Conservation (phyloP, 2,888 invertebrate species). For the Sphinx pinastri region DNA sequence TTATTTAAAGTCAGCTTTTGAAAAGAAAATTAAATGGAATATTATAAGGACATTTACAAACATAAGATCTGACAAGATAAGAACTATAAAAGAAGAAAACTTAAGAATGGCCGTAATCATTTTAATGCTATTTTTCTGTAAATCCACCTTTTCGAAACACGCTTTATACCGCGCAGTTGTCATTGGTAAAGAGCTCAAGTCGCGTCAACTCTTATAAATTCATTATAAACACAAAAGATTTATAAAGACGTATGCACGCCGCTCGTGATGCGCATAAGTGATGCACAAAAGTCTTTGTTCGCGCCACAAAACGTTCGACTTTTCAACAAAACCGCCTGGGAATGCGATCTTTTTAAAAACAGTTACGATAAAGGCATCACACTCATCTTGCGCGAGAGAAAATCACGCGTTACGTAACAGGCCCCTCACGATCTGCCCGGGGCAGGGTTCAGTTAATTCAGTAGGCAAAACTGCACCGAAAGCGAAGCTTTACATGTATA, state of each 20-base stretch:
- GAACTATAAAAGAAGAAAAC: too few species aligned
- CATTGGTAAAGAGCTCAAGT: not conserved
- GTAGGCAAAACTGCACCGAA: constrained; percentile 56
- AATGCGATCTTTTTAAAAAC: not conserved
- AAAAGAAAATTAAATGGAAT: too few species aligned
- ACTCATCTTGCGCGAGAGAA: constrained; percentile 25
- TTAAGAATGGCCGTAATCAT: not conserved
- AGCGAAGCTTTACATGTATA: constrained; percentile 64
- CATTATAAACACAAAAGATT: not conserved
- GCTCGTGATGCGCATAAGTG: constrained; percentile 12
- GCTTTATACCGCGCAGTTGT: not conserved
- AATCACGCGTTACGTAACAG: constrained; percentile 43
- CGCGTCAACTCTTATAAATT: not conserved
- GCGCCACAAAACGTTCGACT: not conserved
- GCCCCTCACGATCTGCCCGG: constrained; percentile 50
- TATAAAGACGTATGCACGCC: not conserved
- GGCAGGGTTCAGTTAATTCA: constrained; percentile 49
- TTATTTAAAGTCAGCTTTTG: too few species aligned
- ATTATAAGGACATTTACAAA: too few species aligned
- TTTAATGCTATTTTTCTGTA: not conserved
- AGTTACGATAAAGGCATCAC: constrained; percentile 4
- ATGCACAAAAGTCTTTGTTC: constrained; percentile 9
- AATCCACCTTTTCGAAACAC: not conserved
- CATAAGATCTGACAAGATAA: too few species aligned
- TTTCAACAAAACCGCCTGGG: not conserved